phyloP scores from a whole-genome alignment of 1,140 invertebrate genomes.

The Macrosteles quadrilineatus region DNA sequence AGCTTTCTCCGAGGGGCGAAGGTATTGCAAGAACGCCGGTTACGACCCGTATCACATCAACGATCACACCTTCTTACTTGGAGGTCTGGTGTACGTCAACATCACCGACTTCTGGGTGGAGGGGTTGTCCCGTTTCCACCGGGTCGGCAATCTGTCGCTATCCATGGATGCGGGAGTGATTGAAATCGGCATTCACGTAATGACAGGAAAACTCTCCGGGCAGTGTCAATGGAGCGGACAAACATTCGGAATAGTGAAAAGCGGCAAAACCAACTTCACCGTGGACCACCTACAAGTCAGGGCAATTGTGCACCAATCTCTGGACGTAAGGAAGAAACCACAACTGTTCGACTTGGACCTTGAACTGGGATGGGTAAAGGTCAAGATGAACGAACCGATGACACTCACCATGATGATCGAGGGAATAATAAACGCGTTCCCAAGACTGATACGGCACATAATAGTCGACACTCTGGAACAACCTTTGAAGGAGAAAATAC shows the following conservation, averaged over 20 bases:
- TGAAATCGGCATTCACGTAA: constrained; percentile 67
- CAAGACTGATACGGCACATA: constrained; percentile 78
- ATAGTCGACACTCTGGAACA: constrained; percentile 80
- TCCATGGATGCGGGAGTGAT: constrained; percentile 60
- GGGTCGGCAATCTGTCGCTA: constrained; percentile 74
- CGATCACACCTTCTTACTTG: constrained; percentile 30
- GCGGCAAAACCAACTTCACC: constrained; percentile 68
- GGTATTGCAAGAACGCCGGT: constrained; percentile 65
- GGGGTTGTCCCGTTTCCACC: constrained; percentile 76
- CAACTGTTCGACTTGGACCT: constrained; percentile 71
- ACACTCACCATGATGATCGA: constrained; percentile 78
- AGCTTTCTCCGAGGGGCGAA: constrained; percentile 69
- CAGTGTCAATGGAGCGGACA: constrained; percentile 63
- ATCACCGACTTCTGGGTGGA: constrained; percentile 66
- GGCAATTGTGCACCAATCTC: constrained; percentile 68
- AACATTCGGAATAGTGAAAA: constrained; percentile 53
- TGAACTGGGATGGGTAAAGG: constrained; percentile 72
- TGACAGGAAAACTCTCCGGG: constrained; percentile 74
- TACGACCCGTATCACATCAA: constrained; percentile 65
- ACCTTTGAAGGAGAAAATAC: constrained; percentile 67
- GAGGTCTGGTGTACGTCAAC: constrained; percentile 37
- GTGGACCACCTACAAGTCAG: constrained; percentile 61
- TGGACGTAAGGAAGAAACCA: constrained; percentile 72
- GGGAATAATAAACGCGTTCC: constrained; percentile 72
- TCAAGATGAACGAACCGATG: constrained; percentile 64